Base-by-base conservation (phyloP, 2,797 vertebrate species). In the Argentina silus region DNA sequence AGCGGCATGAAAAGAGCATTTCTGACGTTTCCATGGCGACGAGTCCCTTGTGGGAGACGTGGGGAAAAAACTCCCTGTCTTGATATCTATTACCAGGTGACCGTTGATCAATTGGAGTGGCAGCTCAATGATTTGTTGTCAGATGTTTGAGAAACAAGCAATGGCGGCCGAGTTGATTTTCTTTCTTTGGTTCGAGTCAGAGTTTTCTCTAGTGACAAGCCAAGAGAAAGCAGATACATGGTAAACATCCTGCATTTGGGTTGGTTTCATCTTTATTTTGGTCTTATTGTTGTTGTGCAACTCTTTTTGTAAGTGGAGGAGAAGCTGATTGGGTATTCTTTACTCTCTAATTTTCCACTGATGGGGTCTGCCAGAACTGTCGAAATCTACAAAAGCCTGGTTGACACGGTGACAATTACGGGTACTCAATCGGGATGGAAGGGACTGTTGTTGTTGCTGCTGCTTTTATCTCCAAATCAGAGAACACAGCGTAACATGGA, bases 21-120 rank as follows among this genome's bases (percentile, higher is more conserved):
- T 27, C 76, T 82, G 80, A 87, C 84, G 81, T 86, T 85, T 84
- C 76, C 51, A 67, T 71, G 78, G 86, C 59, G 65, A 79, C 75
- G 70, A 27, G 51, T 67, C 66, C 74, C 48, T 71, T 67, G 74
- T 60, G 78, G 74, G 81, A 83, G 78, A 83, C 71, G 65, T 56
- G 44, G 47, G 67, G 81, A 85, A 85, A 88, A 84, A 64, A 78
- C 69, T 87, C 69, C 76, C 88, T 92, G 92, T 92, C 87, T 91
- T 93, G 93, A 94, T 96, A 96, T 97, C 96, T 97, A 96, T 97
- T 97, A 97, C 95, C 93, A 93, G 93, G 93, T 96, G 96, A 95
- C 94, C 94, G 93, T 93, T 98, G 96, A 96, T 97, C 96, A 96
- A 97, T 97, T 89, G 92, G 85, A 93, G 87, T 93, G 92, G 94